Evolutionary conservation across 2,888 invertebrate species (phyloP), one percentile per base, ranked within the genome.

Genomic region (Patella ulyssiponensis): DNA sequence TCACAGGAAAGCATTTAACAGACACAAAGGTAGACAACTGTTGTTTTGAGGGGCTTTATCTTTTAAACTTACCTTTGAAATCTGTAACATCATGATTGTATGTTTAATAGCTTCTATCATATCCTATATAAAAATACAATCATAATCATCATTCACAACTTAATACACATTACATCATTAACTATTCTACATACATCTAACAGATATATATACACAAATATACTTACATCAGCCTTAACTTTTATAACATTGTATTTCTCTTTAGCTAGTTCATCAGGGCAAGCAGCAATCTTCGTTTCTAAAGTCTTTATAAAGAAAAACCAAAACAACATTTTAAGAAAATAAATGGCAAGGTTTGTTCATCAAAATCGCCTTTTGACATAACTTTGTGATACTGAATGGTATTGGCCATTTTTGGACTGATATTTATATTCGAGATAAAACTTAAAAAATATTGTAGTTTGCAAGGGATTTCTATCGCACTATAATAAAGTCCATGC

Each of bases 31-130:
- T 44, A 44, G 44, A 44, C 0, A 44, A 44, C 44, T 44, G 44
- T 9, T 44, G 0, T 7, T 44, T 44, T 44, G 44, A 5, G 44
- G 44, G 33, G 44, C 44, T 9, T 44, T 20, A 58, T 64, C 11
- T 15, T 14, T 23, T 20, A 20, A 5, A 87, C 89, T 90, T 93
- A 97, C 97, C 95, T 98, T 98, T 86, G 98, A 97, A 92, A 98
- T 98, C 94, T 99, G 98, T 87, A 99, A 94, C 90, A 98, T 95
- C 84, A 99, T 98, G 93, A 99, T 99, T 89, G 98, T 96, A 94
- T 99, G 98, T 93, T 99, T 99, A 85, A 99, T 96, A 88, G 98
- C 96, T 93, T 99, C 98, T 92, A 99, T 94, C 95, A 98, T 96
- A 81, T 94, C 95, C 95, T 97, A 93, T 81, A 93, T 94, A 91